These are phyloP conservation scores for Ancistrus triradiatus DNA, from an alignment of 2,113 vertebrate genomes.

Conservation along the genomic window DNA sequence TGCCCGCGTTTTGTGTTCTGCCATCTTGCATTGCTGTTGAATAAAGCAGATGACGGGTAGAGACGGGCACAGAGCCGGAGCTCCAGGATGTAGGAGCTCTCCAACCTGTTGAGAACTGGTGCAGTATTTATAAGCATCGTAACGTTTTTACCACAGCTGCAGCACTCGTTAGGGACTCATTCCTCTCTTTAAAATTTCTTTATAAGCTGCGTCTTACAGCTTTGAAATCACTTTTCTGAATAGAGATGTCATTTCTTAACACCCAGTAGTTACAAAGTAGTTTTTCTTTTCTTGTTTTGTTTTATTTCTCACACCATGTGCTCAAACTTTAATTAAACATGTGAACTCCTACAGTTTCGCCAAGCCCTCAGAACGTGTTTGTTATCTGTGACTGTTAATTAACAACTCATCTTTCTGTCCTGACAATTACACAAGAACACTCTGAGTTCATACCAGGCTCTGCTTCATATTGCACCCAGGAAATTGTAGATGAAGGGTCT, in stretches of 20 bases:
- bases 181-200: no score
- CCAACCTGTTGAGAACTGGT: no score
- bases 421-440: background rate
- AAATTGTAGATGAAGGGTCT: no score
- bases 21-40: slow-evolving; percentile 24
- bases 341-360: background rate
- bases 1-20: slow-evolving; percentile 33
- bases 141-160: no score
- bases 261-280: background rate
- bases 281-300: background rate
- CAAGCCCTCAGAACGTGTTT: background rate
- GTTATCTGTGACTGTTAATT: background rate
- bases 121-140: no score
- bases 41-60: background rate
- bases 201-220: no score
- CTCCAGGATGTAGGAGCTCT: no score
- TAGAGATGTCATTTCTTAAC: no score
- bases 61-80: no score
- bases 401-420: background rate
- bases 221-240: no score
- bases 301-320: background rate
- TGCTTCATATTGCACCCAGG: background rate
- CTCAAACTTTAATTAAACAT: slow-evolving; percentile 9
- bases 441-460: background rate
- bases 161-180: no score